Conservation (phyloP, 2,113 vertebrate genomes). For the Hippocampus comes region DNA sequence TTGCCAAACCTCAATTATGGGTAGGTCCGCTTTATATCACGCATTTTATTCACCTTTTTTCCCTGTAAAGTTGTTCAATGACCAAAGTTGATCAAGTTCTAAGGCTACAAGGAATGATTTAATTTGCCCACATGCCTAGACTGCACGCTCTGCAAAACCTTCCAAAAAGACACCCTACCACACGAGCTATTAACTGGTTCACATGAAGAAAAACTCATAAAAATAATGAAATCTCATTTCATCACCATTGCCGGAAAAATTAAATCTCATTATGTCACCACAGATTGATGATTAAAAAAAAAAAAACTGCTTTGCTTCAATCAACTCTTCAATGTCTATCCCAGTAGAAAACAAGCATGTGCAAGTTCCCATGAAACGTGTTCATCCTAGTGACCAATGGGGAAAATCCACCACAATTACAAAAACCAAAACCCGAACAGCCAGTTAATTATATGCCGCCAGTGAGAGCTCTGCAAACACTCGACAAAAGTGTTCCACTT, state of each 20-base stretch:
- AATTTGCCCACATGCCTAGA: background rate
- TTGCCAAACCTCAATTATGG: too few species aligned
- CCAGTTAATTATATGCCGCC: conserved; percentile 23
- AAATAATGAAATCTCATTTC: background rate
- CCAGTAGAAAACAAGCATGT: background rate
- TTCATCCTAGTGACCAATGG: background rate
- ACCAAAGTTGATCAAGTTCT: background rate
- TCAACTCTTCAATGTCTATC: background rate
- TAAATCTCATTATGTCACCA: too few species aligned
- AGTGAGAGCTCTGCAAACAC: conserved; percentile 53
- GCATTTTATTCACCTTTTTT: too few species aligned
- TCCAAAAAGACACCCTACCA: background rate
- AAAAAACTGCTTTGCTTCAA: background rate
- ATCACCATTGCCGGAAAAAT: background rate
- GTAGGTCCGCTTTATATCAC: too few species aligned
- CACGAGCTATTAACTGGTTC: background rate
- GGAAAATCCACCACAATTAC: conserved; percentile 32
- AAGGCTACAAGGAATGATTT: background rate
- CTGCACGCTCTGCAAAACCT: background rate
- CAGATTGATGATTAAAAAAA: background rate
- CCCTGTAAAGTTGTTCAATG: background rate
- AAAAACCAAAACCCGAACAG: conserved; percentile 48
- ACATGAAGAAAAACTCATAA: background rate
- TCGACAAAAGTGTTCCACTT: conserved; percentile 58
- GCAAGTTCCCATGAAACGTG: background rate